Conservation (phyloP, 2,797 vertebrate genomes). For the Lepidocolaptes lacrymiger region DNA sequence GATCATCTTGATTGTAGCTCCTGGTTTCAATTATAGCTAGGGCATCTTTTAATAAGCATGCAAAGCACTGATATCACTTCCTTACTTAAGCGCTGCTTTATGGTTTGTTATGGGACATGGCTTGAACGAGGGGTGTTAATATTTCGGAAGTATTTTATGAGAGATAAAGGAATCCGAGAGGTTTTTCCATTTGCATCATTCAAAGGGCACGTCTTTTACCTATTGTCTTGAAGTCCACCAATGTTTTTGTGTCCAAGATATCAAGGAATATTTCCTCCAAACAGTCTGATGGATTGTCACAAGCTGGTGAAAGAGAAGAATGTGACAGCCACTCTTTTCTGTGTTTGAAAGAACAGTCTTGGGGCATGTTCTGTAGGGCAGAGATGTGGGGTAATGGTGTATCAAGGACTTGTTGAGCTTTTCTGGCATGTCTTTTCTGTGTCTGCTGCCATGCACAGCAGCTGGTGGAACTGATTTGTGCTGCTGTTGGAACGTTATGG, state of each 20-base stretch:
- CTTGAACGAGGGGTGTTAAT: not conserved
- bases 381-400: not conserved
- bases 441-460: not conserved
- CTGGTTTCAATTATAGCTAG: not conserved
- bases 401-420: not conserved
- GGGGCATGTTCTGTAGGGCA: not conserved
- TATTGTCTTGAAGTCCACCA: not conserved
- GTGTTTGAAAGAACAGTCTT: not conserved
- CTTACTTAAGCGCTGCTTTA: not conserved
- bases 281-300: not conserved
- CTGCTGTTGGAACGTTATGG: not conserved
- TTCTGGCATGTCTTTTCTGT: not conserved
- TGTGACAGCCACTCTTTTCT: not conserved
- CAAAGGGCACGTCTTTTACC: not conserved
- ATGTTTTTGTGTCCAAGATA: not conserved
- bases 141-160: constrained; percentile 10
- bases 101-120: not conserved
- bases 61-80: not conserved
- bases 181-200: not conserved
- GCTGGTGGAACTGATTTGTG: not conserved
- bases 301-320: not conserved
- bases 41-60: not conserved
- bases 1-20: constrained; percentile 2
- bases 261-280: not conserved
- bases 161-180: not conserved